Conservation (phyloP, 2,113 vertebrate species). For the pig (Sus scrofa) region DNA sequence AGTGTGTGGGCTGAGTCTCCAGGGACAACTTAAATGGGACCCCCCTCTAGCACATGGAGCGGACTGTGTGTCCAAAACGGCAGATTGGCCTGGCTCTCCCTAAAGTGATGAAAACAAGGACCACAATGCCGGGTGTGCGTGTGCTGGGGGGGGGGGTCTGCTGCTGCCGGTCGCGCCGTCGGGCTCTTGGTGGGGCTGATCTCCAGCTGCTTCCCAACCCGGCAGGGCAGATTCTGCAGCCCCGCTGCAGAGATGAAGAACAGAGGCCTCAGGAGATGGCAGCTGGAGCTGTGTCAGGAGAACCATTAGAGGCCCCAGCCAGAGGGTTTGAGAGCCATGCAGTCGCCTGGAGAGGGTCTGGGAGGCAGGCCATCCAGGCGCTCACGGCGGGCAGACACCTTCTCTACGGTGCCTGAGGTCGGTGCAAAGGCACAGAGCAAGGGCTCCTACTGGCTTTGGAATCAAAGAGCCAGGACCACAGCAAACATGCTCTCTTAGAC, state of each 20-base stretch:
- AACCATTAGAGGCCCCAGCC: too few relatives aligned
- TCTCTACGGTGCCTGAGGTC: rapidly evolving
- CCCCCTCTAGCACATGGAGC: rapidly evolving
- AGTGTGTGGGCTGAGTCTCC: too few relatives aligned
- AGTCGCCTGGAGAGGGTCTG: not conserved
- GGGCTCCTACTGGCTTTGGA: not conserved
- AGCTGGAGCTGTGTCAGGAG: rapidly evolving
- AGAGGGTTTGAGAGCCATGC: rapidly evolving
- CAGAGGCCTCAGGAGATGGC: rapidly evolving
- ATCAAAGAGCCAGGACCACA: rapidly evolving
- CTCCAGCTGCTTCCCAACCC: not conserved
- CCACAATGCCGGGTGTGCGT: rapidly evolving
- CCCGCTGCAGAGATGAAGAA: rapidly evolving
- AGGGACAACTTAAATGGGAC: rapidly evolving
- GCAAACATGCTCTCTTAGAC: rapidly evolving
- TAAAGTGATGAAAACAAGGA: rapidly evolving
- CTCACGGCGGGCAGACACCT: not conserved
- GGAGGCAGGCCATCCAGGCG: rapidly evolving
- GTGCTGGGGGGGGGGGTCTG: not conserved
- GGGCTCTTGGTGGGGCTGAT: rapidly evolving
- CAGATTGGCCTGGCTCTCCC: not conserved
- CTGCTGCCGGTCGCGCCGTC: rapidly evolving
- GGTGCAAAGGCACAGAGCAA: rapidly evolving
- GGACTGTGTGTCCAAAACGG: not conserved
- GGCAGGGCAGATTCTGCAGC: rapidly evolving